Evolutionary conservation across 2,797 vertebrate species (phyloP), one percentile per base, ranked within the genome.

Genomic region (Microhierax caerulescens): DNA sequence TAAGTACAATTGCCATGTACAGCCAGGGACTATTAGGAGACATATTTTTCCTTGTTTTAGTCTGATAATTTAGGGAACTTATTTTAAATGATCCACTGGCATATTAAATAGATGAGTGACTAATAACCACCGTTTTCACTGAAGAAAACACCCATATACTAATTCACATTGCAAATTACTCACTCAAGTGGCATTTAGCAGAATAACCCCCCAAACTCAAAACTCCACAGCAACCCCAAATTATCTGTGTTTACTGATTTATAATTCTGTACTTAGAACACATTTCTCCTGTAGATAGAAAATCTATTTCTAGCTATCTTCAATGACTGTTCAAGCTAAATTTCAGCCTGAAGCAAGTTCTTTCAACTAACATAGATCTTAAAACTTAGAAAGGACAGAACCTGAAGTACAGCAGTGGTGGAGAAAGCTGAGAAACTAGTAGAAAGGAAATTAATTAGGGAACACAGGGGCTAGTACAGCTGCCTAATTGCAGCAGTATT

Each of bases 401-500:
- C 30, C 48, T 77, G 45, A 83, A 70, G 39, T 64, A 89, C 48
- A 80, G 75, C 68, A 90, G 61, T 30, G 41, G 41, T 50, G 19
- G 7, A 67, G 70, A 79, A 83, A 65, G 57, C 85, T 90, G 82
- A 90, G 79, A 56, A 91, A 89, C 22, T 12, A 91, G 73, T 8
- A 41, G 83, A 74, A 87, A 91, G 45, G 57, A 93, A 95, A 90
- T 90, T 93, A 97, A 94, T 95, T 88, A 94, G 78, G n/a, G 50
- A 82, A 64, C 64, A 75, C 22, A 65, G 50, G 57, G 47, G 39
- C 64, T 91, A 75, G 59, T 76, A 60, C 64, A 84, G 65, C 59
- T 14, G 51, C 84, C 80, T 96, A 94, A 97, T 70, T 94, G 83
- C 70, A 5, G 17, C 34, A 79, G 57, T 61, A 50, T 34, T 92